Evolutionary conservation across 2,797 vertebrate genomes (phyloP).

Genomic region (Lutjanus argentimaculatus): DNA sequence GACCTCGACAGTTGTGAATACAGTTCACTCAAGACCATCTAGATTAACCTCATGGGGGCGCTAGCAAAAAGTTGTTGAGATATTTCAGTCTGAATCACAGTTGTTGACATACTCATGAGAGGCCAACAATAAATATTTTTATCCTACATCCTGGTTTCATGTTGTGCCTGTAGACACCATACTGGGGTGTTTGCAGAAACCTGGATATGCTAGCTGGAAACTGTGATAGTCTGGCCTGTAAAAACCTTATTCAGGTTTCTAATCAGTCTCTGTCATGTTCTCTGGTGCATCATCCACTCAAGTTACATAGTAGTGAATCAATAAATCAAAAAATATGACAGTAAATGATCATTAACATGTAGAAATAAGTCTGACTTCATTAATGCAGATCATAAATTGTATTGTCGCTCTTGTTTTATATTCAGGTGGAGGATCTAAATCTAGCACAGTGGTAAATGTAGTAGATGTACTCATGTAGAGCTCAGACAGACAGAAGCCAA

Average conservation of each 20-base stretch:
- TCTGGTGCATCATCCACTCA: background rate
- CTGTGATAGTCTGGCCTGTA: background rate
- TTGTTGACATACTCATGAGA: background rate
- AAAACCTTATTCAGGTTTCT: background rate
- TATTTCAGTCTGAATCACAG: too few species aligned
- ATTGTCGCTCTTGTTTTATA: background rate
- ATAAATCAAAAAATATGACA: too few species aligned
- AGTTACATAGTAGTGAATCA: background rate
- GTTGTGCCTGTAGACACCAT: background rate
- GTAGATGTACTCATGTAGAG: too few species aligned
- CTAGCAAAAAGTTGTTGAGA: too few species aligned
- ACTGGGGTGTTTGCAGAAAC: background rate
- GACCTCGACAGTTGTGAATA: too few species aligned
- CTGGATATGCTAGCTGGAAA: background rate
- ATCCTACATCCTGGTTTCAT: background rate
- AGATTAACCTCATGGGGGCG: too few species aligned
- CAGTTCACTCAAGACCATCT: too few species aligned
- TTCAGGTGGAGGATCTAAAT: background rate
- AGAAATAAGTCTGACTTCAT: background rate
- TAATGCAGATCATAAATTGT: background rate
- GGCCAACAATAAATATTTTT: background rate
- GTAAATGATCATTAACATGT: background rate
- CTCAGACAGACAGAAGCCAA: background rate
- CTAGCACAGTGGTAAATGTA: background rate
- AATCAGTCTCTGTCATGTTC: background rate